Conservation (phyloP, 1,140 invertebrate species). For the Brachionus calyciflorus region DNA sequence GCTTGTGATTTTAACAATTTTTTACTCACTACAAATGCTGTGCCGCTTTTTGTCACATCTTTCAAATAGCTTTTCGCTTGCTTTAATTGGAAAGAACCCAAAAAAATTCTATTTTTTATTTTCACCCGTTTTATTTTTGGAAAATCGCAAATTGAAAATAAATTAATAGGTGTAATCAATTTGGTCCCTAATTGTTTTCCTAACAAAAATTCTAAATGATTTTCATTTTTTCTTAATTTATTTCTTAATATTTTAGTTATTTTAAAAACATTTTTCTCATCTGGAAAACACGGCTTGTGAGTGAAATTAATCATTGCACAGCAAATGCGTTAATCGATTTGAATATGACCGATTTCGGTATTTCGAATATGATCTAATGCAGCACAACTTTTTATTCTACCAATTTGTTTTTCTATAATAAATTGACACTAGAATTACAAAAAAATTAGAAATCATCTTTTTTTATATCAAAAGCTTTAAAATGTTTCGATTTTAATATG, state of each 20-base stretch:
- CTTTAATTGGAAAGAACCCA: conserved; percentile 16
- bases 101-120: conserved; percentile 14
- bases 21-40: background rate
- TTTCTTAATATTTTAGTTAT: background rate
- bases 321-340: background rate
- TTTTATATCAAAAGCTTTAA: too few species aligned
- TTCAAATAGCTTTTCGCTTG: conserved; percentile 4
- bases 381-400: background rate
- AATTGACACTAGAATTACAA: background rate
- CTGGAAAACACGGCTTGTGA: background rate
- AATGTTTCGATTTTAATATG: too few species aligned
- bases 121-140: background rate
- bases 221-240: conserved; percentile 10
- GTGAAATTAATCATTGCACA: background rate
- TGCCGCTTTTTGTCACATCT: background rate
- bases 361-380: conserved; percentile 31
- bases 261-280: background rate
- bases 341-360: conserved; percentile 4
- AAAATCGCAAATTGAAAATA: conserved; percentile 5
- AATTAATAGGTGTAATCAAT: background rate
- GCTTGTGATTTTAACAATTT: background rate
- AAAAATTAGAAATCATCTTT: background rate
- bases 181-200: conserved; percentile 1
- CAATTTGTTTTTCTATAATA: conserved; percentile 9
- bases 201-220: conserved; percentile 16